Conservation (phyloP, 2,797 vertebrate genomes). For the Salarias fasciatus region DNA sequence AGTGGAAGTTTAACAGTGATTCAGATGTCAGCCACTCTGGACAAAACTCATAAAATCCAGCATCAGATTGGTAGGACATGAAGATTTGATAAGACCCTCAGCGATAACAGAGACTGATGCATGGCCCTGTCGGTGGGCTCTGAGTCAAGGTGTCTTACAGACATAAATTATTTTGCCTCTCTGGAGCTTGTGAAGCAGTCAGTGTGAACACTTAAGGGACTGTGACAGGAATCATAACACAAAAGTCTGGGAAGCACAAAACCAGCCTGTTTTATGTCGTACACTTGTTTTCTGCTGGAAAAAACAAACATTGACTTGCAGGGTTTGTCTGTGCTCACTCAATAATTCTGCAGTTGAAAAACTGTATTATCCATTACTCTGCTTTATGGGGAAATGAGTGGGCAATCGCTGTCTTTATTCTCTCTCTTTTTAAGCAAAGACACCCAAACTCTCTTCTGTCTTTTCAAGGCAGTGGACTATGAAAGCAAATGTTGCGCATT, state of each 20-base stretch:
- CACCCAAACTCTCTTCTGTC: background rate
- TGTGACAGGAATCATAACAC: slow-evolving; percentile 14
- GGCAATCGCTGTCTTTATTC: slow-evolving; percentile 14
- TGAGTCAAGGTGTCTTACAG: slow-evolving; percentile 16
- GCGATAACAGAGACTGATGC: slow-evolving; percentile 32
- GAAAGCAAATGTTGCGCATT: background rate
- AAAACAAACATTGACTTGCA: slow-evolving; percentile 16
- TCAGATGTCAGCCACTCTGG: slow-evolving; percentile 9
- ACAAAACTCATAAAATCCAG: slow-evolving; percentile 27
- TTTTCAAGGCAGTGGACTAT: background rate
- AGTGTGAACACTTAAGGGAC: slow-evolving; percentile 17
- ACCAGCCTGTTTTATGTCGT: slow-evolving; percentile 1
- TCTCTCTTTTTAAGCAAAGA: slow-evolving; percentile 5
- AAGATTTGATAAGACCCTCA: slow-evolving; percentile 30
- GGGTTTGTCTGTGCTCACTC: slow-evolving; percentile 12
- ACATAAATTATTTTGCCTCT: slow-evolving; percentile 28
- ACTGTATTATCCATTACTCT: slow-evolving; percentile 10
- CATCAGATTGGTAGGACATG: slow-evolving; percentile 9
- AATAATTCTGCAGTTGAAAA: slow-evolving; percentile 25
- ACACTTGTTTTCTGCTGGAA: slow-evolving; percentile 16
- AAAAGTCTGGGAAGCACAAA: slow-evolving; percentile 14
- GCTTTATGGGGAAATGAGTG: slow-evolving; percentile 19
- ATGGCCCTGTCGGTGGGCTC: slow-evolving; percentile 12
- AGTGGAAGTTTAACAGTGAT: slow-evolving; percentile 1
- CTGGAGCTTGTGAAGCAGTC: slow-evolving; percentile 27